Evolutionary conservation across 2,797 vertebrate species (phyloP).

Genomic region (Vireo griseus): DNA sequence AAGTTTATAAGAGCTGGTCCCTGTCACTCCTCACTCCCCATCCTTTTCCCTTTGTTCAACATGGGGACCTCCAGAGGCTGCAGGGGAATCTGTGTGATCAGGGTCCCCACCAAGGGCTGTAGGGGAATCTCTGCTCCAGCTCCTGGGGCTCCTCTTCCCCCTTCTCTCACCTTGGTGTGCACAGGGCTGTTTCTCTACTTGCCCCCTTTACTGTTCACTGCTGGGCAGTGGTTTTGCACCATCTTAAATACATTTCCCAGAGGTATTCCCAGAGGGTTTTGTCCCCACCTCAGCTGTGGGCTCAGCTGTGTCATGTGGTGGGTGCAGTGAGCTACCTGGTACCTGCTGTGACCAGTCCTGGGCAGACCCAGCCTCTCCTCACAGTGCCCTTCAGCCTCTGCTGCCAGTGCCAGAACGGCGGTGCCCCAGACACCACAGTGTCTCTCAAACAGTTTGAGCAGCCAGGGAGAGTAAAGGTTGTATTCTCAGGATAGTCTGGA

Average conservation of each 20-base stretch:
- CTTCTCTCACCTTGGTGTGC: background rate
- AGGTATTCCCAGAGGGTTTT: background rate
- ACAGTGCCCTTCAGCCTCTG: background rate
- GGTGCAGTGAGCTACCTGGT: rapidly evolving
- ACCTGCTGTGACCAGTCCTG: rapidly evolving
- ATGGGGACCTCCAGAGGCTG: background rate
- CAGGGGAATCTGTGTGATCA: background rate
- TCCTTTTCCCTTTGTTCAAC: background rate
- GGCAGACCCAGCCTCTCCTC: background rate
- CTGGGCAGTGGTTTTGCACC: background rate
- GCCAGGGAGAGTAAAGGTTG: rapidly evolving
- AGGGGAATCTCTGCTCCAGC: background rate
- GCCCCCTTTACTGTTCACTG: background rate
- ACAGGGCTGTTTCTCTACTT: background rate
- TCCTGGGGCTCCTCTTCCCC: background rate
- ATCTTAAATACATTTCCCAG: background rate
- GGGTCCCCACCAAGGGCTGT: background rate
- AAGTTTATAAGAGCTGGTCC: background rate
- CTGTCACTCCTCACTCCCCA: background rate
- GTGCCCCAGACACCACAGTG: rapidly evolving
- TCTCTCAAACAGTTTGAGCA: background rate
- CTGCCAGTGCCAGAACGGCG: rapidly evolving
- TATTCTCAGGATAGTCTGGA: background rate
- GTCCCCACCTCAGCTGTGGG: rapidly evolving
- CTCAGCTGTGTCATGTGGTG: background rate